Base-by-base conservation (phyloP, 2,797 vertebrate species). In the Melanotaenia nigrans region DNA sequence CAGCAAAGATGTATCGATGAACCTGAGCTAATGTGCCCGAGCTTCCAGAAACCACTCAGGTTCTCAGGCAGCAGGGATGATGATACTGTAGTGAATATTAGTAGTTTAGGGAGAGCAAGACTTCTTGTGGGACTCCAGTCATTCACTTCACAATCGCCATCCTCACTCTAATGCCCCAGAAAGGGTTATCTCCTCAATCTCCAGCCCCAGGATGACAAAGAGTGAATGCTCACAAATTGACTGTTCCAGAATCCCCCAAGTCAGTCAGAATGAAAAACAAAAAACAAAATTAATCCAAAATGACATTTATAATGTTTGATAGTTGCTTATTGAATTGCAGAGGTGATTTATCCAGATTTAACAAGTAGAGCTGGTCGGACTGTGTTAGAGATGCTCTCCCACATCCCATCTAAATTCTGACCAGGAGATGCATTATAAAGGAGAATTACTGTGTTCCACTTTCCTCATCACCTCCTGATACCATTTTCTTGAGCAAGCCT, bases 1-100 rank as follows among this genome's bases (percentile, higher is more conserved):
- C 92, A 88, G 77, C 81, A 78, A 30, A 75, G 66, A 81, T 78
- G 82, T 73, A 84, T 82, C 72, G 82, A 79, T 87, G 85, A 67
- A 54, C 60, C 53, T 63, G 72, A 71, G 82, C 67, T 73, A n/a
- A 81, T 77, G 62, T 72, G 71, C 59, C n/a, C 11, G 73, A 71
- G 81, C 77, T 70, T 78, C 77, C 65, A 74, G 9, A 79, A 79
- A 75, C 65, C 79, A 73, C 75, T 83, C 55, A 56, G 68, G 59
- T 75, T 79, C 61, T 71, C 61, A 65, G 55, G 64, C 76, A 69
- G 75, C 49, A 24, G 62, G 54, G 64, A 66, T 61, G 77, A 65
- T 66, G 69, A 40, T 69, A 32, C 40, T 42, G 55, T 53, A 32
- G 65, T 73, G 45, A 59, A 74, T 67, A 64, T 63, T 18, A 78